A percentile compares a stretch with the other conserved stretches of the same genome.
Evolutionary conservation across 1,140 invertebrate species (phyloP).

Genomic region (Cephus cinctus): DNA sequence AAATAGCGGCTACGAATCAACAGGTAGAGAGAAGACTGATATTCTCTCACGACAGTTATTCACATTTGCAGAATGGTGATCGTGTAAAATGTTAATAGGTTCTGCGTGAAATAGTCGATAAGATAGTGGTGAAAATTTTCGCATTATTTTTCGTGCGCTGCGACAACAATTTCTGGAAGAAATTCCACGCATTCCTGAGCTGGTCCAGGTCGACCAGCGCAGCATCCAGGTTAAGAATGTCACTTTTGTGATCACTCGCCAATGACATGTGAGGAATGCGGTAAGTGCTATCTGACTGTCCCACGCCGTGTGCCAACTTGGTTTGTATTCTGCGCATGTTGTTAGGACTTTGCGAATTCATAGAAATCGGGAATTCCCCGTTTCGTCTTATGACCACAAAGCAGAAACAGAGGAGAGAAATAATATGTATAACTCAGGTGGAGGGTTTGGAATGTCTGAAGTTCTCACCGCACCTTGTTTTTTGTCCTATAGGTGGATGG

Average conservation of each 20-base stretch:
- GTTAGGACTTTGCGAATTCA: neutral
- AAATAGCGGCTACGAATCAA: conserved; percentile 12
- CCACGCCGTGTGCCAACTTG: neutral
- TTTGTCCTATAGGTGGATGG: too few species aligned
- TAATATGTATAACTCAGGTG: too few species aligned
- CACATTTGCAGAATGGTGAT: too few species aligned
- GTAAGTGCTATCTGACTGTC: conserved; percentile 32
- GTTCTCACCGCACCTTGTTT: too few species aligned
- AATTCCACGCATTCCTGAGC: conserved; percentile 39
- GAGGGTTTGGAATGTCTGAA: too few species aligned
- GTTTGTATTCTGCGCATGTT: neutral
- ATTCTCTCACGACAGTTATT: too few species aligned
- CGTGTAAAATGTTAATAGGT: neutral
- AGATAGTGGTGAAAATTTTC: neutral
- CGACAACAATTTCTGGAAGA: conserved; percentile 10
- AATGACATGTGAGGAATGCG: conserved; percentile 48
- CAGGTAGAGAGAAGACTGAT: conserved; percentile 5
- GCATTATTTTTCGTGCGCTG: neutral
- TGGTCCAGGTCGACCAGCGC: conserved; percentile 35
- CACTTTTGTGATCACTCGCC: conserved; percentile 37
- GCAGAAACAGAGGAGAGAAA: too few species aligned
- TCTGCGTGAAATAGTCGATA: neutral
- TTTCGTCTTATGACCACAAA: too few species aligned
- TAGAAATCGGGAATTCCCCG: too few species aligned
- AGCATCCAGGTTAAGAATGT: conserved; percentile 43